Percentiles rank a stretch among this genome's conserved stretches.
phyloP scores from a whole-genome alignment of 2,797 vertebrate species.

The Coluber constrictor region DNA sequence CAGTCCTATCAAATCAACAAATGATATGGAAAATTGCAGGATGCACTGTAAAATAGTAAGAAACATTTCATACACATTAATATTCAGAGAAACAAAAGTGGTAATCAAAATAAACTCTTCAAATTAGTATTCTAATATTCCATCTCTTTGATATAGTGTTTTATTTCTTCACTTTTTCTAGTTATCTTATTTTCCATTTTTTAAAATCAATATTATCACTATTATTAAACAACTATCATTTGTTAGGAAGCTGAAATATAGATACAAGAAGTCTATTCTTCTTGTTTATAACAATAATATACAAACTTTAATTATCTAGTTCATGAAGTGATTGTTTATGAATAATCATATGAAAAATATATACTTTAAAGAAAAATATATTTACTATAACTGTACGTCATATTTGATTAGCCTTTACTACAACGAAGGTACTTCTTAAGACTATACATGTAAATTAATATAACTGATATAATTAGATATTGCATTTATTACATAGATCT shows the following conservation, averaged over 20 bases:
- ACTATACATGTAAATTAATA: not conserved
- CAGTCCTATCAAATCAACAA: conserved; percentile 5
- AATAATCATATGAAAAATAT: not conserved
- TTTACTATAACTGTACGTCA: not conserved
- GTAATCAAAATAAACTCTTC: not conserved
- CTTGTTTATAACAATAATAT: not conserved
- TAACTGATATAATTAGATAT: not conserved
- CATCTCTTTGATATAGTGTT: not conserved
- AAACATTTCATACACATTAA: not conserved
- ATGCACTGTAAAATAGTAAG: not conserved
- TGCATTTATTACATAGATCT: not conserved
- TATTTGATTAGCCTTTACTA: not conserved
- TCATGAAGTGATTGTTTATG: not conserved
- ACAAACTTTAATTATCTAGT: not conserved
- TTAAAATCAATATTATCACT: not conserved
- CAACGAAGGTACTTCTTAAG: not conserved
- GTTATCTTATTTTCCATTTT: not conserved
- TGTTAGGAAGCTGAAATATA: not conserved
- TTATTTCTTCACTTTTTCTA: not conserved
- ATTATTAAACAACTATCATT: not conserved
- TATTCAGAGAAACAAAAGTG: not conserved
- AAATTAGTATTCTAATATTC: not conserved
- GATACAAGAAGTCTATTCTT: not conserved
- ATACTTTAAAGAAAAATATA: not conserved
- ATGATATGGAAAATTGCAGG: not conserved